Evolutionary conservation across 2,113 vertebrate genomes (phyloP), one percentile per base, ranked within the genome.

Genomic region (Gallinago undulata): DNA sequence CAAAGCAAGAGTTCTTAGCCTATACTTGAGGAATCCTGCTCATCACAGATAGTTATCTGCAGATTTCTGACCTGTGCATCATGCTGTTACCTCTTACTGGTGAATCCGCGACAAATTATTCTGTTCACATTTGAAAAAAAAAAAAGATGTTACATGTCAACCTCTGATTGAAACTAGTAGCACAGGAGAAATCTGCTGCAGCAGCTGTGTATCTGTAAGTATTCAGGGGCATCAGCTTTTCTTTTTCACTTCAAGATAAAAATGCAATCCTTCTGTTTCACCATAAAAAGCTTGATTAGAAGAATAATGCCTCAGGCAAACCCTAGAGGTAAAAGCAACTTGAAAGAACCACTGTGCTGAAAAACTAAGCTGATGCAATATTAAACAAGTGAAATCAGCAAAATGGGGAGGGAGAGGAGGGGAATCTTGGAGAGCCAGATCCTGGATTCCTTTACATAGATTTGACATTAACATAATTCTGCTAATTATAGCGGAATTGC

Each of bases 321-420:
- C 66, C 96, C 96, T 79, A 84, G 92, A 96, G 96, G 80, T 93
- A 86, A 89, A 90, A 94, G 73, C 28, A 73, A 90, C 94, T 95
- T 97, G 89, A 96, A 96, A 96, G 95, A 92, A 92, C 73, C n/a
- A 57, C 86, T 95, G 64, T 45, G 57, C 41, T 91, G 69, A 82
- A 92, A 94, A 94, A 92, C 89, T 91, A 92, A 81, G 86, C 84
- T 82, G 66, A 95, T 97, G 92, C 70, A 97, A 96, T 96, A 96
- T 96, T 97, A 94, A 96, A 91, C 53, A 94, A 96, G 74, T 53
- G 66, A 87, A 95, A 92, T 93, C 80, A 95, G 70, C 37, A 48
- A 84, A 90, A 81, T 0, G 1, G 57, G 27, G 27, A 24, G 24
- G 9, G 4, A 6, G 11, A 0, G 0, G 13, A 6, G 11, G 35